Conservation (phyloP, 2,113 vertebrate species). For the Eulacestoma nigropectus region DNA sequence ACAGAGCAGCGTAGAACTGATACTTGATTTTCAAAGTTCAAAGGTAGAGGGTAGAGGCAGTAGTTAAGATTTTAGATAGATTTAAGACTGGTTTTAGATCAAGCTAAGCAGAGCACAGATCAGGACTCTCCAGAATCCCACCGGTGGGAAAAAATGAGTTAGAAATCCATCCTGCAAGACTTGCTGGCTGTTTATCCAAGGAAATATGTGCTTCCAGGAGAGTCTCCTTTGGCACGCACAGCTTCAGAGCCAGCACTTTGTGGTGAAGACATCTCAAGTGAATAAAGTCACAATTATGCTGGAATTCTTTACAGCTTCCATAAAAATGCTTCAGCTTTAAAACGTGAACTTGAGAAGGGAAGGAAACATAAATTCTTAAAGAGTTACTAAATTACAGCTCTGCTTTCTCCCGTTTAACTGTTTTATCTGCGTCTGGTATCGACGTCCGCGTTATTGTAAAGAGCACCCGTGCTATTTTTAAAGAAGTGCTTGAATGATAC, state of each 20-base stretch:
- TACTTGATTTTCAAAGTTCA: not conserved
- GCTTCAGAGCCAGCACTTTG: not conserved
- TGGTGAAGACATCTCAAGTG: not conserved
- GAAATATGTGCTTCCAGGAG: not conserved
- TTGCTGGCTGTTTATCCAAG: not conserved
- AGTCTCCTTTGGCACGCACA: not conserved
- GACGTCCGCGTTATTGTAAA: not conserved
- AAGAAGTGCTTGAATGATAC: not conserved
- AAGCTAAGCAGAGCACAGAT: not conserved
- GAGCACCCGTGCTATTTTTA: not conserved
- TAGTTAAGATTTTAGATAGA: not conserved
- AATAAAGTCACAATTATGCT: not conserved
- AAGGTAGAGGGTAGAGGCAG: not conserved
- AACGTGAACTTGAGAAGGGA: not conserved
- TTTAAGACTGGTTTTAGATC: not conserved
- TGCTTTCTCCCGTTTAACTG: not conserved
- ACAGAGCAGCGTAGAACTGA: not conserved
- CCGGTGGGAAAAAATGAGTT: not conserved
- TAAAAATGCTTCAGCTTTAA: not conserved
- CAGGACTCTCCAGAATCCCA: not conserved
- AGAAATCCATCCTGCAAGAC: not conserved
- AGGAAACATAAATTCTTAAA: slow-evolving; percentile 1
- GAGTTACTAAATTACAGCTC: slow-evolving; percentile 21
- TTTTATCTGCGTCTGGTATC: not conserved
- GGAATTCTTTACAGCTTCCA: slow-evolving; percentile 22